Percentiles rank a stretch among this genome's conserved stretches.
phyloP scores from a whole-genome alignment of 1,140 invertebrate genomes.

The Drosophila pruinosa region DNA sequence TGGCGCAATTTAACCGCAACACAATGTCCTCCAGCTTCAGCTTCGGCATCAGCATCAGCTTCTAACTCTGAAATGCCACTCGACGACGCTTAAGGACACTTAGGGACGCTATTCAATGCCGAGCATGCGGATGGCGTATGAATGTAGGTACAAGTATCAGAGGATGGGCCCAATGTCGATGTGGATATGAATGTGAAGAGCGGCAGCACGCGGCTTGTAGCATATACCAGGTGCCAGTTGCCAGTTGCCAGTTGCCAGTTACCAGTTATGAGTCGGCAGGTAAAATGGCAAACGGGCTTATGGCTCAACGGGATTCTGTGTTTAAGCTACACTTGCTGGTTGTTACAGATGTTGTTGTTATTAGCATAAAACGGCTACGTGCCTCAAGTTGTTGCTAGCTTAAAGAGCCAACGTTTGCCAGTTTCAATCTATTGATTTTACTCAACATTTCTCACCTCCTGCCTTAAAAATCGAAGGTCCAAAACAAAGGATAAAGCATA shows the following conservation, averaged over 20 bases:
- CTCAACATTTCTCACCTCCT: slow-evolving; percentile 50
- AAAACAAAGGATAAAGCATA: slow-evolving; percentile 28
- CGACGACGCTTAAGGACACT: slow-evolving; percentile 72
- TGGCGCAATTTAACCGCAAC: slow-evolving; percentile 78
- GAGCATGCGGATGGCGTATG: slow-evolving; percentile 31
- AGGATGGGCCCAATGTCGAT: slow-evolving; percentile 10
- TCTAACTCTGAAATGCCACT: slow-evolving; percentile 45
- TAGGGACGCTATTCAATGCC: slow-evolving; percentile 52
- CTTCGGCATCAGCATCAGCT: neutral
- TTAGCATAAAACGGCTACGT: slow-evolving; percentile 71
- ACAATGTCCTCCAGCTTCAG: slow-evolving; percentile 54
- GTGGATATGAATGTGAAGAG: slow-evolving; percentile 10
- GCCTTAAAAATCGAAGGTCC: slow-evolving; percentile 40
- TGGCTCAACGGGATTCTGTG: slow-evolving; percentile 21
- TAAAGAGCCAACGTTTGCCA: slow-evolving; percentile 35
- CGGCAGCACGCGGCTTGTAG: slow-evolving; percentile 15
- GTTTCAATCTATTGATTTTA: slow-evolving; percentile 66
- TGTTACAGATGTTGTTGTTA: slow-evolving; percentile 41
- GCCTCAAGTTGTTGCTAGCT: slow-evolving; percentile 34
- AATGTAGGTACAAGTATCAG: slow-evolving; percentile 20
- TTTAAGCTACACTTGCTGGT: slow-evolving; percentile 39
- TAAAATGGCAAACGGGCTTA: slow-evolving; percentile 52
- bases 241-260: slow-evolving; percentile 6
- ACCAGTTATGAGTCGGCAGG: slow-evolving; percentile 35
- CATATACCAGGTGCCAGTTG: slow-evolving; percentile 39